A percentile compares a stretch with the other conserved stretches of the same genome.
Evolutionary conservation across 1,140 invertebrate species (phyloP).

Genomic region (Bombus affinis): DNA sequence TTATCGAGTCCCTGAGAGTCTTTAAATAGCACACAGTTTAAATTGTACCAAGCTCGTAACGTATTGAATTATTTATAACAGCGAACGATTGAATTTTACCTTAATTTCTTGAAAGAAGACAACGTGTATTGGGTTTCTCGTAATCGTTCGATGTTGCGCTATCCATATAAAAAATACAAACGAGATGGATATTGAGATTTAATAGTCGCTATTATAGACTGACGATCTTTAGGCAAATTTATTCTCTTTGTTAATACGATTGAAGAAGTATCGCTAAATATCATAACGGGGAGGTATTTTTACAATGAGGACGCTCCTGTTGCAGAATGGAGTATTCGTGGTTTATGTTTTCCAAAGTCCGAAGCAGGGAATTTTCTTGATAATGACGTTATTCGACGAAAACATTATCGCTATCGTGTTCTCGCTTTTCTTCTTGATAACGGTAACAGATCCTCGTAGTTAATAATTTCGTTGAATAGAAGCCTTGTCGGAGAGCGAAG

Average conservation of each 20-base stretch:
- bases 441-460: background rate
- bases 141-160: no score
- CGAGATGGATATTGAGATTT: no score
- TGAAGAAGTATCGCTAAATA: background rate
- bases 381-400: background rate
- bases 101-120: no score
- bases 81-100: no score
- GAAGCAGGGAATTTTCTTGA: background rate
- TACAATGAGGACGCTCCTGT: background rate
- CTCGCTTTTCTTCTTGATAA: no score
- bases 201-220: no score
- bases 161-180: no score
- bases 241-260: background rate
- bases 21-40: background rate
- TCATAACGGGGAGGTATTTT: background rate
- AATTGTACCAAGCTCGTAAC: background rate
- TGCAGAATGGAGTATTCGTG: background rate
- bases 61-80: background rate
- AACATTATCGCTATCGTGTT: no score
- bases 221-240: no score
- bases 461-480: slow-evolving; percentile 19
- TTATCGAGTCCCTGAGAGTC: background rate
- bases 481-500: slow-evolving; percentile 25
- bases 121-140: no score
- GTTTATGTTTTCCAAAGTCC: background rate